Conservation (phyloP, 2,113 vertebrate species). For the Halichoeres trimaculatus region DNA sequence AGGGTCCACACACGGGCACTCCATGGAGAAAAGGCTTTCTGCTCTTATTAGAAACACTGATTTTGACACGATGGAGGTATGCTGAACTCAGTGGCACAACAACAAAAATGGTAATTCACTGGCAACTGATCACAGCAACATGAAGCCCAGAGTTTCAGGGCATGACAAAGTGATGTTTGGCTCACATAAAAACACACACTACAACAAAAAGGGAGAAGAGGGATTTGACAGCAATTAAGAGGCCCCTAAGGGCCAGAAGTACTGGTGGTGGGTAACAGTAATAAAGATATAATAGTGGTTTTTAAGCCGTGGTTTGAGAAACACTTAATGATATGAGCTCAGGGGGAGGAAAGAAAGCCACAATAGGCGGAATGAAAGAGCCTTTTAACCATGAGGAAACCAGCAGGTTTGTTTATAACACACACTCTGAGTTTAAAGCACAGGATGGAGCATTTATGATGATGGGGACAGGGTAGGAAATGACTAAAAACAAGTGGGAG, state of each 20-base stretch:
- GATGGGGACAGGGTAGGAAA: slow-evolving; percentile 52
- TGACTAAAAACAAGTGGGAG: slow-evolving; percentile 45
- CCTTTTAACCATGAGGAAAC: slow-evolving; percentile 64
- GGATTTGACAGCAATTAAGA: slow-evolving; percentile 31
- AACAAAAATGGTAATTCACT: slow-evolving; percentile 46
- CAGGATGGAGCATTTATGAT: slow-evolving; percentile 55
- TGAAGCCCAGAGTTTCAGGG: slow-evolving; percentile 2
- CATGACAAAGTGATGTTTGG: slow-evolving; percentile 49
- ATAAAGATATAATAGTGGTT: slow-evolving; percentile 41
- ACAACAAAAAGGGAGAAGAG: slow-evolving; percentile 9
- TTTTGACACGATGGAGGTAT: slow-evolving; percentile 44
- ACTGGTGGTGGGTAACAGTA: slow-evolving; percentile 20
- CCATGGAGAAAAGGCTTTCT: slow-evolving; percentile 37
- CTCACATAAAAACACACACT: slow-evolving; percentile 19
- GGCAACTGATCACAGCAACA: slow-evolving; percentile 45
- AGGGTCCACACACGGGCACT: slow-evolving; percentile 27
- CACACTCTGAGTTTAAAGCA: slow-evolving; percentile 56
- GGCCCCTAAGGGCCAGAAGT: slow-evolving; percentile 4
- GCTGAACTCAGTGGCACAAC: slow-evolving; percentile 32
- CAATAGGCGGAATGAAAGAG: slow-evolving; percentile 63
- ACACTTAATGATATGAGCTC: slow-evolving; percentile 33
- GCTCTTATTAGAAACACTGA: slow-evolving; percentile 46
- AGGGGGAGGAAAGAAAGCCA: slow-evolving; percentile 29
- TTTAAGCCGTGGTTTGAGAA: slow-evolving; percentile 35
- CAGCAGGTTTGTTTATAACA: slow-evolving; percentile 52